phyloP scores from a whole-genome alignment of 1,140 invertebrate genomes.

The Magallana ariakensis region DNA sequence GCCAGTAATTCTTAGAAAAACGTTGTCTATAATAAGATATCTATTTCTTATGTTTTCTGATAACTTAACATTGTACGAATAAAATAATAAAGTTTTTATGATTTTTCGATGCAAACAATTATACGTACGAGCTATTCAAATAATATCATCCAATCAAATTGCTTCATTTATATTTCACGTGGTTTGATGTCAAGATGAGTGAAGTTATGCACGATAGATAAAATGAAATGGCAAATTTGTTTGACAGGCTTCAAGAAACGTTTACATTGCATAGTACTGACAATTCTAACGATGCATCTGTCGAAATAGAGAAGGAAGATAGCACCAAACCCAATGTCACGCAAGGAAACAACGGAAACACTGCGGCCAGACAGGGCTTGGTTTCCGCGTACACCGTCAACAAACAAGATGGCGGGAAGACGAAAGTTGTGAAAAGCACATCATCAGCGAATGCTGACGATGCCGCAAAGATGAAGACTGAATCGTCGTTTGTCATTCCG shows the following conservation, averaged over 20 bases:
- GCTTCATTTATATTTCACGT: conserved; percentile 18
- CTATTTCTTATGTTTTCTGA: too few relatives aligned
- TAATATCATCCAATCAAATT: background rate
- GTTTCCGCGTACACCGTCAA: conserved; percentile 48
- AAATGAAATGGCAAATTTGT: conserved; percentile 58
- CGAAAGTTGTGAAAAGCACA: conserved; percentile 38
- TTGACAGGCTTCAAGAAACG: conserved; percentile 56
- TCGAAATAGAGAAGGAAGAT: conserved; percentile 20
- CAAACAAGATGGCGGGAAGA: conserved; percentile 64
- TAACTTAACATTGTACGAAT: too few relatives aligned
- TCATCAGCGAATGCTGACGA: conserved; percentile 38
- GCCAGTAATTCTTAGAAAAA: too few relatives aligned
- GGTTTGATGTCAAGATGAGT: conserved; percentile 10
- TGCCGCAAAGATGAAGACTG: conserved; percentile 13
- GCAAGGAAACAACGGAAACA: conserved; percentile 36
- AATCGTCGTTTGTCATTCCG: conserved; percentile 54
- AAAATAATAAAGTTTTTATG: too few relatives aligned
- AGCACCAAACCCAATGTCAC: background rate
- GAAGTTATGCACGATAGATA: conserved; percentile 63
- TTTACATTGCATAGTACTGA: conserved; percentile 25
- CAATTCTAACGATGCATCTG: conserved; percentile 37
- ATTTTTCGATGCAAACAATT: background rate
- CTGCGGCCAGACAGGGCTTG: conserved; percentile 43
- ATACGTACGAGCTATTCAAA: background rate
- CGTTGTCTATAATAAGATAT: too few relatives aligned